These are phyloP conservation scores for Meta bourneti DNA, from an alignment of 2,888 invertebrate genomes.

Conservation along the genomic window DNA sequence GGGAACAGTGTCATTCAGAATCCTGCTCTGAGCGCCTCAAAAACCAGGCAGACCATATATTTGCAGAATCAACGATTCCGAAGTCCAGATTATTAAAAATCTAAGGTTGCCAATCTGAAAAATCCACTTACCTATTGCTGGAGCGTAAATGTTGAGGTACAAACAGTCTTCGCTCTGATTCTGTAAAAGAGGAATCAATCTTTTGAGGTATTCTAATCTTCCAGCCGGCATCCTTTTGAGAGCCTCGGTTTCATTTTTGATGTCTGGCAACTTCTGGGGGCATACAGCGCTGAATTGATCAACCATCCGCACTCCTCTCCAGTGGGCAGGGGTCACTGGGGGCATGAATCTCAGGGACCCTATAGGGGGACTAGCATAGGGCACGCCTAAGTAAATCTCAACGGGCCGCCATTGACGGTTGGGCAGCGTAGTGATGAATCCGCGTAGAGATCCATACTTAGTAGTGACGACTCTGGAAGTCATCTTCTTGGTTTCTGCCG, in stretches of 20 bases:
- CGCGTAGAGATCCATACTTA: slow-evolving; percentile 92
- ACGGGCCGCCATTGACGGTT: slow-evolving; percentile 83
- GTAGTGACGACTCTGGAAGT: slow-evolving; percentile 88
- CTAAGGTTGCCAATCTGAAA: neutral
- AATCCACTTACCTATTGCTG: slow-evolving; percentile 90
- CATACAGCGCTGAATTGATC: slow-evolving; percentile 89
- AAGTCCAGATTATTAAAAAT: too few species aligned
- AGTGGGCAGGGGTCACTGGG: slow-evolving; percentile 88
- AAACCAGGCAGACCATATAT: too few species aligned
- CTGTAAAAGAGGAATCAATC: slow-evolving; percentile 91
- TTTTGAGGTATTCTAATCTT: slow-evolving; percentile 91
- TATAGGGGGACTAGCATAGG: slow-evolving; percentile 95
- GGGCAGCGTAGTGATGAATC: slow-evolving; percentile 78
- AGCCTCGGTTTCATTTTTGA: slow-evolving; percentile 88
- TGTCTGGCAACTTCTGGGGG: slow-evolving; percentile 86
- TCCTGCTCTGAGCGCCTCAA: too few species aligned
- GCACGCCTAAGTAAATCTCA: slow-evolving; percentile 85
- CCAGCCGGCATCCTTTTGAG: slow-evolving; percentile 94
- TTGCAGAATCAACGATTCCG: too few species aligned
- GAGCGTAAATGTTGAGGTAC: slow-evolving; percentile 96
- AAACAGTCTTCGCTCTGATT: slow-evolving; percentile 98
- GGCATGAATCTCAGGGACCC: slow-evolving; percentile 96
- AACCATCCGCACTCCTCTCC: slow-evolving; percentile 88
- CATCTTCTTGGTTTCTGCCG: slow-evolving; percentile 65
- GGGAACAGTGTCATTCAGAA: too few species aligned